Evolutionary conservation across 2,113 vertebrate genomes (phyloP).

Genomic region (Gasterosteus aculeatus): DNA sequence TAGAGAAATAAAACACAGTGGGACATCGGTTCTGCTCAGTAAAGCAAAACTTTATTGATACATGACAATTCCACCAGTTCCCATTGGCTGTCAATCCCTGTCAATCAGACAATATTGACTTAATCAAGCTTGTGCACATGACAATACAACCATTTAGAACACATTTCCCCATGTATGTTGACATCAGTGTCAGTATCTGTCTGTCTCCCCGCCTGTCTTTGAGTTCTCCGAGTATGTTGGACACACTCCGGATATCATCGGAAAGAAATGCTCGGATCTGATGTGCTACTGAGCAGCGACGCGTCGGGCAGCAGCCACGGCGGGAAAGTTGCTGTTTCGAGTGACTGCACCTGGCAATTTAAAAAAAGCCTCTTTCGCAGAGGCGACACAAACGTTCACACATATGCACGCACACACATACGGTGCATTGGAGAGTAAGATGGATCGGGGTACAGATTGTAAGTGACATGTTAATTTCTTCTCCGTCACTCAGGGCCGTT

Average conservation of each 20-base stretch:
- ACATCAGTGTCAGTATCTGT: slow-evolving; percentile 19
- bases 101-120: too few relatives aligned
- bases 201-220: slow-evolving; percentile 35
- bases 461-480: slow-evolving; percentile 87
- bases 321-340: slow-evolving; percentile 76
- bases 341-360: slow-evolving; percentile 75
- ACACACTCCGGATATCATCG: slow-evolving; percentile 49
- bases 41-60: too few relatives aligned
- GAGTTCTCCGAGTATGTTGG: slow-evolving; percentile 26
- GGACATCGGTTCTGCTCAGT: too few relatives aligned
- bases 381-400: slow-evolving; percentile 7
- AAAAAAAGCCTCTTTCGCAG: slow-evolving; percentile 49
- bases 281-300: slow-evolving; percentile 60
- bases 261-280: slow-evolving; percentile 50
- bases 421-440: slow-evolving; percentile 72
- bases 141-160: too few relatives aligned
- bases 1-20: too few relatives aligned
- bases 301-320: slow-evolving; percentile 2
- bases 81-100: too few relatives aligned
- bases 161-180: too few relatives aligned
- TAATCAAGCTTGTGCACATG: too few relatives aligned
- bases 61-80: too few relatives aligned
- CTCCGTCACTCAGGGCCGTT: slow-evolving; percentile 80
- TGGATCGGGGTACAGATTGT: slow-evolving; percentile 82
- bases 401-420: slow-evolving; percentile 26